Base-by-base conservation (phyloP, 2,113 vertebrate species). In the Panthera leo region DNA sequence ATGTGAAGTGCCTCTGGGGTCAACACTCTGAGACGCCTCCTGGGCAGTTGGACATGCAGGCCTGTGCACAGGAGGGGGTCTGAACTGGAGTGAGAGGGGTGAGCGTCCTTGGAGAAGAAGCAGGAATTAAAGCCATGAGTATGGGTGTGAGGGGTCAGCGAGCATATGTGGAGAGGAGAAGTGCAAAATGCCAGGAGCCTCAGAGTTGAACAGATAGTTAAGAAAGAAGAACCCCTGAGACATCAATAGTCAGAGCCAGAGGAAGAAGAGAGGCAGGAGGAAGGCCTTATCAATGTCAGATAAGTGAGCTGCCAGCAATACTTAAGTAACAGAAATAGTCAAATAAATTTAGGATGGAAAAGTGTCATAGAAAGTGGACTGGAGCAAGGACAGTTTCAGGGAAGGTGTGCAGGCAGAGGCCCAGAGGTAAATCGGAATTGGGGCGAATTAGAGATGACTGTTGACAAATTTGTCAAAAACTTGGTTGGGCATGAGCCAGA, bases 191-290 rank as follows among this genome's bases (percentile, higher is more conserved):
- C 10, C 29, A 45, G 29, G 63, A 23, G 34, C 15, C 2, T 82
- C 8, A 89, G 85, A 84, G 39, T 61, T 91, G 84, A 96, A 36
- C n/a, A 89, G 15, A 75, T 85, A 80, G 48, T 90, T 89, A 55
- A 86, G 78, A 71, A 86, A 91, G 31, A 48, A 48, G 25, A 95
- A 12, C 45, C 25, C 23, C 34, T 63, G 53, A 58, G 55, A 45
- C 34, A 76, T 92, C 53, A 83, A 53, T 53, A 68, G 11, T 79
- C 48, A 96, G 31, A 53, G 5, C 23, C 5, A 18, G 21, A 75
- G 53, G 48, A 90, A 21, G 25, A n/a, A 8, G 9, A 55, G 7
- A 70, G 13, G 23, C 55, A 61, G 45, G 45, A 91, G 79, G 68
- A 82, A 70, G 23, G n/a, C 21, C 42, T 91, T 90, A 53, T 18